Evolutionary conservation across 2,797 vertebrate species (phyloP), one percentile per base, ranked within the genome.

Genomic region (Fringilla coelebs): DNA sequence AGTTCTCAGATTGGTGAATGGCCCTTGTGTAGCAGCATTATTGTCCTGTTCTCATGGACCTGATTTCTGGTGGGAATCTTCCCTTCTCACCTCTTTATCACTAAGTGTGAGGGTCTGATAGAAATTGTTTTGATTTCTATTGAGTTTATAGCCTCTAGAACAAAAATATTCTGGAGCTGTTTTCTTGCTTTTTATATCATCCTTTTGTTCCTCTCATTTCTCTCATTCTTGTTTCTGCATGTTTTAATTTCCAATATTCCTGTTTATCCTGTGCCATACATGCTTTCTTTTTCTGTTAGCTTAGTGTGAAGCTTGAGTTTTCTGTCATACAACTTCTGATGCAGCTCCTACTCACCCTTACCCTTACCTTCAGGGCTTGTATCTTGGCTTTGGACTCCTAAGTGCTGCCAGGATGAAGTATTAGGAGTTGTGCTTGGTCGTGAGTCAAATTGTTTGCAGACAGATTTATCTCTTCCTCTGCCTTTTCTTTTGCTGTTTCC

Each of bases 401-500:
- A 68, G 22, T 52, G 63, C 85, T 94, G 21, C 67, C 13, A 62
- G 48, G 32, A 48, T 70, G 48, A 76, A 70, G 36, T 72, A 21
- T 72, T 54, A 71, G 45, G 45, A 84, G 11, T 67, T 84, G 20
- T 0, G 0, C 49, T 91, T 81, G 31, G 13, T 83, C 51, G 34
- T 29, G 54, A 81, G 70, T 85, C 26, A 29, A 6, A 61, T 57
- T 41, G 17, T n/a, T 93, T 88, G 61, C 79, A 62, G 77, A 34
- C 19, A 60, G 68, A 43, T 86, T 78, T 74, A 46, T 72, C 24
- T 73, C 68, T 80, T 91, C 34, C 46, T 58, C 63, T 88, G 66
- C 10, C 66, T 84, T 78, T 90, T 66, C 54, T 94, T 90, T 72
- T 43, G 29, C n/a, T 34, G 9, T 90, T 94, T 84, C 24, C 40